Base-by-base conservation (phyloP, 2,888 invertebrate species). In the Drosophila subsilvestris region DNA sequence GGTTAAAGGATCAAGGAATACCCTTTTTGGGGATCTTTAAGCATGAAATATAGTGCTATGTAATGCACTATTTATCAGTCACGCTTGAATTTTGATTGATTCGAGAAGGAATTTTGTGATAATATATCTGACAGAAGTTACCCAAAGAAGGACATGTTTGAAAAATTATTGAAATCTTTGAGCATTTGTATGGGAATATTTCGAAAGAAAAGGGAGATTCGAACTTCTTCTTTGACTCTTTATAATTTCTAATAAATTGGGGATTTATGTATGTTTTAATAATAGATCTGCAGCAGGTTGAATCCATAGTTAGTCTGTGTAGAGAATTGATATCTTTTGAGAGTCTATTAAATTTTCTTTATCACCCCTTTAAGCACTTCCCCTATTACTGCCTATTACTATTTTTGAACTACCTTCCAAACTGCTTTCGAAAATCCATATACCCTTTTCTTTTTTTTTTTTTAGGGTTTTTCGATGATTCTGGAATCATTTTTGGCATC, bases 371-470 rank as follows among this genome's bases (percentile, higher is more conserved):
- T 10, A 29, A 29, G 1, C 3, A 3, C 10, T 29, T 29, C 3
- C 10, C 3, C 10, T 29, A 3, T 10, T 29, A 9, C 29, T 29
- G 8, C 27, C 29, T n/a, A n/a, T n/a, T n/a, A 1, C 3, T 32
- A 1, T 32, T 10, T 10, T 32, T 3, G 0, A 14, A 7, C 7
- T 37, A 14, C 6, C 37, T 2, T n/a, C 2, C 37, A 68, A 56
- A 66, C 60, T 60, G 66, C 68, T 22, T 20, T 7, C 12, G 8
- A 29, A 55, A 60, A 47, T 56, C 62, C 22, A 49, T 60, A 45
- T 54, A 67, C 68, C 22, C 20, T 27, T 37, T 37, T 37, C 22
- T 14, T 6, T 37, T 27, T 14, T 6, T 49, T 20, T 50, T n/a
- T 3, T 47, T 20, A 48, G 42, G 58, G 50, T 62, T 63, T 22